Percentiles rank a stretch among this genome's conserved stretches.
Conservation (phyloP, 2,888 invertebrate genomes). For the Dorcus parallelipipedus region DNA sequence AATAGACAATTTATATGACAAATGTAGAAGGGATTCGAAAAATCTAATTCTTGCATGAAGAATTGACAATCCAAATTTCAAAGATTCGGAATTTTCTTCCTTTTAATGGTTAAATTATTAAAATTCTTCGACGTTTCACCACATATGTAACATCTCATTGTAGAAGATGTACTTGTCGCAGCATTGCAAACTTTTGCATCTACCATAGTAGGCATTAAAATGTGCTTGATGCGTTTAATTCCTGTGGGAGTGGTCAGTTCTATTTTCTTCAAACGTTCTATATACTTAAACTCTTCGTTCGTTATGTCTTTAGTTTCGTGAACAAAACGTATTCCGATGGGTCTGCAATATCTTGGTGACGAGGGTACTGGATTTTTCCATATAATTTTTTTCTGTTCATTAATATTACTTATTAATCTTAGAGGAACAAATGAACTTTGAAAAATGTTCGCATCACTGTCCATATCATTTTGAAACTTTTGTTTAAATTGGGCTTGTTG, state of each 20-base stretch:
- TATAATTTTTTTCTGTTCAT: conserved; percentile 19
- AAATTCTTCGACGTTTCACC: conserved; percentile 1
- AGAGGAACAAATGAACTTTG: not conserved
- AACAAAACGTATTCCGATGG: conserved; percentile 25
- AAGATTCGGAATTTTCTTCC: no score
- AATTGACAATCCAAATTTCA: no score
- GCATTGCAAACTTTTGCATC: conserved; percentile 25
- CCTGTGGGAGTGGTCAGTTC: not conserved
- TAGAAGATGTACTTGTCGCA: conserved; percentile 19
- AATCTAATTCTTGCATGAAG: no score
- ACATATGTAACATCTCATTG: conserved; percentile 23
- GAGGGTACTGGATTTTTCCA: conserved; percentile 35
- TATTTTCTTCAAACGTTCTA: conserved; percentile 5
- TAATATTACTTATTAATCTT: conserved; percentile 1
- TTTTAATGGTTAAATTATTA: conserved; percentile 4
- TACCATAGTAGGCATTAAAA: conserved; percentile 13
- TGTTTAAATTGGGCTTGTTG: no score
- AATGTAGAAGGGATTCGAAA: no score
- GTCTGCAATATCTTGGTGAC: conserved; percentile 30
- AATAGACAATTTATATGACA: no score
- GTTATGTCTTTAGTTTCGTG: conserved; percentile 23
- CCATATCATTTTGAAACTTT: no score
- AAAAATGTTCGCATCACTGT: no score
- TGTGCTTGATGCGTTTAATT: conserved; percentile 7
- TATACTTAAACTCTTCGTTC: conserved; percentile 19